Conservation (phyloP, 2,797 vertebrate genomes). For the Gymnodraco acuticeps region DNA sequence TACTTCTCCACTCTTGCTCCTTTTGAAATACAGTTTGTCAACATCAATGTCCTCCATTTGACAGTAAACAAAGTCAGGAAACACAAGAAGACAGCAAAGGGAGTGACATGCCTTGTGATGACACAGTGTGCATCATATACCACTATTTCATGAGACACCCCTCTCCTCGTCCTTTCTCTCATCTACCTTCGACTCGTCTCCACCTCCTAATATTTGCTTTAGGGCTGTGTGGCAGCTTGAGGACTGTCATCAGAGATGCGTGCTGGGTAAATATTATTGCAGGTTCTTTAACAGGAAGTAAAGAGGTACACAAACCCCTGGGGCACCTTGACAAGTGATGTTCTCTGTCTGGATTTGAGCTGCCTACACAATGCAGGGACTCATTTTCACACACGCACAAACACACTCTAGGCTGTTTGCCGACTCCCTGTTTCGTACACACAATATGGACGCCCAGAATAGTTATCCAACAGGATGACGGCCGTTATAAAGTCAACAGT, state of each 20-base stretch:
- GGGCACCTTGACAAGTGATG: conserved; percentile 66
- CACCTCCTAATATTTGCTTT: conserved; percentile 59
- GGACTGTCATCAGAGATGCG: conserved; percentile 66
- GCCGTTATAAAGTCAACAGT: conserved; percentile 53
- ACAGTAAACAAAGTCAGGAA: neutral
- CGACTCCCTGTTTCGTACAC: conserved; percentile 22
- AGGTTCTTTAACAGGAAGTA: conserved; percentile 66
- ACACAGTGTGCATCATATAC: neutral
- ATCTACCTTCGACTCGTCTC: conserved; percentile 20
- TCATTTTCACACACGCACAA: conserved; percentile 11
- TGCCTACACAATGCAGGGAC: conserved; percentile 39
- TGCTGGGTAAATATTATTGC: conserved; percentile 80
- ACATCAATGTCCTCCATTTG: neutral
- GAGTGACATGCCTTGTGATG: neutral
- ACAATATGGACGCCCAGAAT: conserved; percentile 43
- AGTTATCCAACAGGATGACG: conserved; percentile 52
- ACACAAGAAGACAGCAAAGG: neutral
- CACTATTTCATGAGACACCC: neutral
- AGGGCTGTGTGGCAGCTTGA: conserved; percentile 49
- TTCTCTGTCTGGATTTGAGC: conserved; percentile 60
- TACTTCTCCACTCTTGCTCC: neutral
- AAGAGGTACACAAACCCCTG: conserved; percentile 55
- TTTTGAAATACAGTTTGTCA: neutral
- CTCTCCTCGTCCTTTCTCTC: conserved; percentile 12
- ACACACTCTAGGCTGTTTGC: conserved; percentile 30